Evolutionary conservation across 2,113 vertebrate species (phyloP), one percentile per base, ranked within the genome.

Genomic region (Pluvialis apricaria): DNA sequence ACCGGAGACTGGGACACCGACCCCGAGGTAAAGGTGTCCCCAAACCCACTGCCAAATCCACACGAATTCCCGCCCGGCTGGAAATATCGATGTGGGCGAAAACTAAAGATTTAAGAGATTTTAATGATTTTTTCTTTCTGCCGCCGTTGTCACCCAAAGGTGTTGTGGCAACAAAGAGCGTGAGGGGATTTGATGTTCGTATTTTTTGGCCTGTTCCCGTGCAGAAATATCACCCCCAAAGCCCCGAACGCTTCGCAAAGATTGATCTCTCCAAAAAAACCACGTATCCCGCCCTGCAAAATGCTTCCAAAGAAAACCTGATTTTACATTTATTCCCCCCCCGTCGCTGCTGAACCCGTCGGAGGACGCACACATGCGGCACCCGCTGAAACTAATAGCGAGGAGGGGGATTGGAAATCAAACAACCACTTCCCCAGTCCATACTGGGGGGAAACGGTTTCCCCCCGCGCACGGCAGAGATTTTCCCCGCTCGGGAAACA

Each of bases 191-290:
- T 55, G 64, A 84, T 13, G 10, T 57, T 84, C 17, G 5, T 13
- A 68, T 90, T 92, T 95, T 95, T 96, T 94, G 94, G 93, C 95
- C 95, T 96, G 52, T 86, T 93, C 86, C 58, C 18, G 9, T 31
- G 49, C 58, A 42, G 42, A 92, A 92, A 94, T 47, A 89, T 68
- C 42, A 47, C 57, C 47, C 40, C 32, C 40, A 7, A 88, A 83
- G 8, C 70, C 51, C 60, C n/a, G 9, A 65, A 10, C 1, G 64
- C 68, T 77, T 26, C 2, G 90, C 40, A 14, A 13, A 45, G 54
- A 61, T 65, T 76, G 54, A 73, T 32, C 42, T 2, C 20, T 17
- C 68, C 15, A 29, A 4, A 57, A 71, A 40, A 62, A 12, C 36
- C 60, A 1, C 2, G n/a, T n/a, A 8, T 8, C 58, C 38, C 28